Evolutionary conservation across 2,113 vertebrate species (phyloP).

Genomic region (Rhodinocichla rosea): DNA sequence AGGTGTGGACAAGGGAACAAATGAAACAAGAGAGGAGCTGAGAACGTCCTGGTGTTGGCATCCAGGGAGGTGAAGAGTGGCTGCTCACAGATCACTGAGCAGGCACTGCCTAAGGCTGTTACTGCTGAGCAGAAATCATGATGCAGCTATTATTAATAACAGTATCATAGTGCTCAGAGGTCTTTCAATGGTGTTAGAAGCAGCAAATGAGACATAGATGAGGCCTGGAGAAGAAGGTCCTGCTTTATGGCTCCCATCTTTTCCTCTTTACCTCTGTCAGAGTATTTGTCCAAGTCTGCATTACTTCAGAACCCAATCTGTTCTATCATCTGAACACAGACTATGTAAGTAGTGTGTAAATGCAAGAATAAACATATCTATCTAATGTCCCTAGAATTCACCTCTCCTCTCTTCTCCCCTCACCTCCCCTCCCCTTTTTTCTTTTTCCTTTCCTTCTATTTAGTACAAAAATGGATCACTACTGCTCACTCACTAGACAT

Average conservation of each 20-base stretch:
- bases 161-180: not conserved
- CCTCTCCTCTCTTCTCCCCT: not conserved
- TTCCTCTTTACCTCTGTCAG: not conserved
- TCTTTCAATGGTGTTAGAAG: not conserved
- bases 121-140: slow-evolving; percentile 33
- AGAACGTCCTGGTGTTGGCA: slow-evolving; percentile 8
- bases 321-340: not conserved
- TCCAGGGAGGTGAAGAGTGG: not conserved
- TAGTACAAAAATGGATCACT: not conserved
- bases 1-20: not conserved
- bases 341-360: not conserved
- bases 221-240: not conserved
- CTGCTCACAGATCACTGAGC: slow-evolving; percentile 25
- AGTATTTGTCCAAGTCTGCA: not conserved
- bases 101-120: slow-evolving; percentile 42
- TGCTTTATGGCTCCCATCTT: not conserved
- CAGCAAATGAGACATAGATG: slow-evolving; percentile 12
- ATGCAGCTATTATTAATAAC: slow-evolving; percentile 40
- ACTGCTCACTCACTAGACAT: not conserved
- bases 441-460: not conserved
- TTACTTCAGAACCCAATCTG: not conserved
- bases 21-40: slow-evolving; percentile 7
- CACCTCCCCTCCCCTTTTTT: not conserved
- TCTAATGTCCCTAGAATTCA: not conserved
- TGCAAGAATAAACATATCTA: not conserved